Percentiles rank a stretch among this genome's conserved stretches.
Evolutionary conservation across 2,888 invertebrate genomes (phyloP).

Genomic region (Scaptomyza reducta): DNA sequence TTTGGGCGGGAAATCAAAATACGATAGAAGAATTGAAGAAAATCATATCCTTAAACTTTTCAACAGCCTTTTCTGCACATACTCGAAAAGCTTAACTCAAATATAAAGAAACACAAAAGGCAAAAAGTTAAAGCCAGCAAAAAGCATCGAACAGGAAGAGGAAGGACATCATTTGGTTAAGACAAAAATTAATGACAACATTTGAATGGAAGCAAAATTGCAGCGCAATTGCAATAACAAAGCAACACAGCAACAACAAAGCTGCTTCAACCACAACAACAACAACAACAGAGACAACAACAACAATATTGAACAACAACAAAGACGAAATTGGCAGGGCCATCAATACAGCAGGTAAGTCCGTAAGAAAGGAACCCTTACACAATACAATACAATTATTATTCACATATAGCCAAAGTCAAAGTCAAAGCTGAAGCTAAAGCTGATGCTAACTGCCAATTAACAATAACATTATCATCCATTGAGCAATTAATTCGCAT

Average conservation of each 20-base stretch:
- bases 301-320: slow-evolving; percentile 20
- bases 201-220: slow-evolving; percentile 82
- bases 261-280: slow-evolving; percentile 26
- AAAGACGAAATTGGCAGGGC: slow-evolving; percentile 44
- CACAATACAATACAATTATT: background rate
- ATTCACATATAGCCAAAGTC: no score
- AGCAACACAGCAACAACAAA: slow-evolving; percentile 24
- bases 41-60: background rate
- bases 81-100: background rate
- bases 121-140: background rate
- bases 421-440: no score
- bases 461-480: background rate
- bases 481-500: background rate
- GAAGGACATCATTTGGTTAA: slow-evolving; percentile 12
- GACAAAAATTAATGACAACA: slow-evolving; percentile 40
- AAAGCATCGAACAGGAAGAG: background rate
- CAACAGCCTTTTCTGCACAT: background rate
- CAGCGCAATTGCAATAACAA: slow-evolving; percentile 44
- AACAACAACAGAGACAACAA: slow-evolving; percentile 23
- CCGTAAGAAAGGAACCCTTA: background rate
- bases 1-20: background rate
- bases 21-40: background rate
- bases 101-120: background rate
- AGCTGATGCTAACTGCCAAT: background rate
- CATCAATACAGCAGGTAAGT: slow-evolving; percentile 47